Evolutionary conservation across 2,888 invertebrate species (phyloP).

Genomic region (Scaptodrosophila latifasciaeformis): DNA sequence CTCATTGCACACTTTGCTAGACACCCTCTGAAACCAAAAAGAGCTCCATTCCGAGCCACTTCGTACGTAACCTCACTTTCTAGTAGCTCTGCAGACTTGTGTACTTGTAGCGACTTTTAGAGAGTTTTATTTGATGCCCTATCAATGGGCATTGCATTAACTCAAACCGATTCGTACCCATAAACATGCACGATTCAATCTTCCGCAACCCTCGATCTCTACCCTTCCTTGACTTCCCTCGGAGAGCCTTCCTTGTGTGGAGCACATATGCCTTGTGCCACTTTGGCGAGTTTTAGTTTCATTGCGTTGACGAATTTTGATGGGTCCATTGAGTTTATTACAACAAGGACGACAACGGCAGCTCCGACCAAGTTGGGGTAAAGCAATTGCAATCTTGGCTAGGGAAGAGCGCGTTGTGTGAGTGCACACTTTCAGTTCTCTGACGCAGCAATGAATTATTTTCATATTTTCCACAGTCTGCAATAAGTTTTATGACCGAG

Average conservation of each 20-base stretch:
- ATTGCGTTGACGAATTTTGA: slow-evolving; percentile 62
- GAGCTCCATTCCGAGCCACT: too few relatives aligned
- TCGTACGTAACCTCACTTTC: neutral
- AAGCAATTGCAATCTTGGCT: neutral
- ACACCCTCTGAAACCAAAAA: too few relatives aligned
- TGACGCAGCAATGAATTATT: slow-evolving; percentile 52
- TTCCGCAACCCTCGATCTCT: neutral
- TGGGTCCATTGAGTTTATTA: slow-evolving; percentile 67
- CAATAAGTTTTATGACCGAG: neutral
- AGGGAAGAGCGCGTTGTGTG: neutral
- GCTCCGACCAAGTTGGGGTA: too few relatives aligned
- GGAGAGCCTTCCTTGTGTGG: neutral
- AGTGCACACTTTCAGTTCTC: slow-evolving; percentile 3
- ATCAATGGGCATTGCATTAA: slow-evolving; percentile 53
- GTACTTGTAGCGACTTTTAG: slow-evolving; percentile 39
- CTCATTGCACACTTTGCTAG: too few relatives aligned
- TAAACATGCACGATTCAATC: slow-evolving; percentile 36
- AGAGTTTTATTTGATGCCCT: slow-evolving; percentile 1
- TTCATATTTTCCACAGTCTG: slow-evolving; percentile 46
- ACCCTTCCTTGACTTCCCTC: neutral
- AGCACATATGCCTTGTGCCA: slow-evolving; percentile 9
- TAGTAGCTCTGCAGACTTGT: too few relatives aligned
- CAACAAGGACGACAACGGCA: slow-evolving; percentile 24
- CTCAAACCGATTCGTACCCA: slow-evolving; percentile 40
- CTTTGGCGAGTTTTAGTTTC: slow-evolving; percentile 57